These are phyloP conservation scores for Dipodomys spectabilis DNA, from an alignment of 2,113 vertebrate species.

Conservation along the genomic window DNA sequence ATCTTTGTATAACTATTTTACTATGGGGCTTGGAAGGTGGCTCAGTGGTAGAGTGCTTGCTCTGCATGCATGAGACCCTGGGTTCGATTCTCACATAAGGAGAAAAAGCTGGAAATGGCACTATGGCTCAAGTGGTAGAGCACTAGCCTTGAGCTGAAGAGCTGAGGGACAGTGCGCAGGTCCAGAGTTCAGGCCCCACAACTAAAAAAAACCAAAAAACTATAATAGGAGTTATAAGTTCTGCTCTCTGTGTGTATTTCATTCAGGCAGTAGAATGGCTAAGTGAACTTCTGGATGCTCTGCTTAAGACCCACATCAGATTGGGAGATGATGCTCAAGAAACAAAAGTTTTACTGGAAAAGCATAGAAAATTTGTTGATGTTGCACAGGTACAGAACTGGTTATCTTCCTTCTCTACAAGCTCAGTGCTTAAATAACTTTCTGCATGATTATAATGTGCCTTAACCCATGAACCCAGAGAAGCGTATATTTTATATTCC, in stretches of 20 bases:
- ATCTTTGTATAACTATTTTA: conserved; percentile 25
- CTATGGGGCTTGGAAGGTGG: no score
- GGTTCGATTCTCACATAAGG: no score
- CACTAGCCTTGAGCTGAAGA: no score
- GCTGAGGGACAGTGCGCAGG: no score
- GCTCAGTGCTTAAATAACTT: conserved; percentile 57
- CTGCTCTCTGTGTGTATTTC: conserved; percentile 19
- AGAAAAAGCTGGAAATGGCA: no score
- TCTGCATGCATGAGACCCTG: no score
- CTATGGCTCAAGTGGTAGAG: no score
- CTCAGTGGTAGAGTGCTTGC: no score
- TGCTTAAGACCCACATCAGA: conserved; percentile 96
- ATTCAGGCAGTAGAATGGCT: conserved; percentile 97
- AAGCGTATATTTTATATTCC: conserved; percentile 66
- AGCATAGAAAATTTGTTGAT: conserved; percentile 98
- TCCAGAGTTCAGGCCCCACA: no score
- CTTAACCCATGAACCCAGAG: conserved; percentile 58
- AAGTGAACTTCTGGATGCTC: conserved; percentile 95
- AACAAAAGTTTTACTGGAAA: conserved; percentile 96
- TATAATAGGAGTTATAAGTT: not conserved
- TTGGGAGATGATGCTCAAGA: conserved; percentile 96
- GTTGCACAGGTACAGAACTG: conserved; percentile 94
- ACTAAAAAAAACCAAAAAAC: no score
- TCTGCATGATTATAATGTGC: conserved; percentile 67
- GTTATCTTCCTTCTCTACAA: conserved; percentile 66